Base-by-base conservation (phyloP, 2,888 invertebrate species). In the Drosophila anomalata region DNA sequence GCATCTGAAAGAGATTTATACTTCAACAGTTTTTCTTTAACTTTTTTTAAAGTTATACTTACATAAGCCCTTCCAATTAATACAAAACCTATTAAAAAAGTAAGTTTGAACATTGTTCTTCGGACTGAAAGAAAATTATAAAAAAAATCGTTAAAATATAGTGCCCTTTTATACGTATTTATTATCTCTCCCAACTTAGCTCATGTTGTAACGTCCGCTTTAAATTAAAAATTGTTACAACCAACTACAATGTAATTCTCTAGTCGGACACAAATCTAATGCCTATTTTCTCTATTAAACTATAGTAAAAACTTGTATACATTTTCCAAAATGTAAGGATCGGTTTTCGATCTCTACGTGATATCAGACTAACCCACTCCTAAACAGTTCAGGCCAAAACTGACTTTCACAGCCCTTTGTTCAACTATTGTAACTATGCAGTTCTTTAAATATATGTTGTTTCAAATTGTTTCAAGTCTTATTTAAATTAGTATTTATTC, bases 341-440 rank as follows among this genome's bases (percentile, higher is more conserved):
- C 48, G 56, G 33, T 29, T 47, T 33, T 58, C 61, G 76, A 87
- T 81, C 87, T 12, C 84, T 39, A 53, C 62, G 33, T 51, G 87
- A 59, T 62, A 56, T 77, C 54, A 57, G 46, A 29, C 1, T 9
- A 46, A 6, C 22, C 29, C 22, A 67, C 26, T 41, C 1, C 36
- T 7, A 36, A 14, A n/a, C 52, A 52, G 36, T 14, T 22, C 44
- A 29, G 24, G 55, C 75, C 59, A 70, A 80, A 70, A 84, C 36
- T 87, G 81, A 73, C 86, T 82, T 87, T 82, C 78, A 83, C 83
- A 77, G 87, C 75, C 86, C 75, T 63, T 72, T 70, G 57, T 73
- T 67, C 12, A 14, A 14, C 14, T 14, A 14, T 14, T 14, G 14
- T 14, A 14, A 14, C 14, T 14, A 14, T 14, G 14, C 14, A 14